Base-by-base conservation (phyloP, 1,140 invertebrate genomes). In the Drosophila sucinea region DNA sequence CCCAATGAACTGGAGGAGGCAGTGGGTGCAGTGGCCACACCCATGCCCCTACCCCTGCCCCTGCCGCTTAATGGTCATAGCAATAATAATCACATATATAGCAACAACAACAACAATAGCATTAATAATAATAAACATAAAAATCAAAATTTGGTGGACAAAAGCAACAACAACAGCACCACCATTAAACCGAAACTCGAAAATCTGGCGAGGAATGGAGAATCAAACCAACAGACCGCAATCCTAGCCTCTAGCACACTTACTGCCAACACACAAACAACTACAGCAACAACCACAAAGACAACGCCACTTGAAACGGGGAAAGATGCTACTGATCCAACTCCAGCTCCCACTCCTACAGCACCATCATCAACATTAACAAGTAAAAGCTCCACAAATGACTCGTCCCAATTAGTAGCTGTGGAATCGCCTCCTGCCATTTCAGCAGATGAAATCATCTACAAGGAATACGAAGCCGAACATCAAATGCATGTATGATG, bases 391-490 rank as follows among this genome's bases (percentile, higher is more conserved):
- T 10, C 30, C 61, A 47, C 29, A 29, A 57, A 30, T 33, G 56
- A 35, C 33, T 23, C 65, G 44, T 6, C 40, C 23, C 4, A n/a
- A 51, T 51, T 27, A 27, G 6, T 27, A 25, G 23, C 27, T 27
- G 8, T 51, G 44, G 44, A 51, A 27, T 51, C 44, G 23, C 23
- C 44, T 27, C 83, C 84, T 70, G 85, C 77, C 73, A 87, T 89
- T 89, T 73, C 78, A 84, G 81, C 81, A 60, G 73, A 90, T 65
- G 79, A 92, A 66, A 93, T 95, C 27, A 80, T 93, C 90, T 96
- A 96, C 94, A 94, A 96, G 81, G 95, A 96, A 89, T 97, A 98
- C 93, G 94, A 97, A 93, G 95, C 95, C 70, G 98, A 98, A 94
- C 90, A 95, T 73, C 97, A 98, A 94, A 98, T 99, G 97, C 96